Evolutionary conservation across 2,888 invertebrate species (phyloP).

Genomic region (Oligia strigilis): DNA sequence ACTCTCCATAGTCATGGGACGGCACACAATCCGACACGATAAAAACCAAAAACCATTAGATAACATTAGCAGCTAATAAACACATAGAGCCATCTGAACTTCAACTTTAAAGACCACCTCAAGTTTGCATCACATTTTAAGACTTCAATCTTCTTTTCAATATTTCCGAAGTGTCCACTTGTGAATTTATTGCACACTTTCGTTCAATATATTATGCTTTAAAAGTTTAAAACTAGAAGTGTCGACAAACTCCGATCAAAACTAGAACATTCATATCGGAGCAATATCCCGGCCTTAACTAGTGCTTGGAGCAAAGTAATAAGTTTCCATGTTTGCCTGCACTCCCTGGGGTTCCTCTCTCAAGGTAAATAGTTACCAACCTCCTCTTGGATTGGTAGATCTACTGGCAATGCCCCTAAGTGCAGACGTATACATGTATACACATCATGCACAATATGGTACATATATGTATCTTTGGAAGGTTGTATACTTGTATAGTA

Average conservation of each 20-base stretch:
- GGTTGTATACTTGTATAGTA: not conserved
- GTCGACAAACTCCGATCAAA: not conserved
- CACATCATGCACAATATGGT: no score
- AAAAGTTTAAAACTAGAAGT: slow-evolving; percentile 11
- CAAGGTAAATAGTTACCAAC: slow-evolving; percentile 13
- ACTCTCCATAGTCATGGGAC: not conserved
- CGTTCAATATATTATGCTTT: not conserved
- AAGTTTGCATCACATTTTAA: not conserved
- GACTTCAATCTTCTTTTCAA: not conserved
- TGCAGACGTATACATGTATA: not conserved
- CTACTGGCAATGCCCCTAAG: not conserved
- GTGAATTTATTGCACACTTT: not conserved
- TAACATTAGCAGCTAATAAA: not conserved
- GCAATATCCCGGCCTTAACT: slow-evolving; percentile 42
- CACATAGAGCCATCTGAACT: not conserved
- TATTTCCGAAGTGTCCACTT: not conserved
- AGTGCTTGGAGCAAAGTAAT: slow-evolving; percentile 24
- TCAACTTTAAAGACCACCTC: not conserved
- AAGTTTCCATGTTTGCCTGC: slow-evolving; percentile 35
- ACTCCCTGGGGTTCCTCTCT: not conserved
- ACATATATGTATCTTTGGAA: not conserved
- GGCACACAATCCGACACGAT: no score
- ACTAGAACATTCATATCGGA: slow-evolving; percentile 25
- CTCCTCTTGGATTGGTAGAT: slow-evolving; percentile 7
- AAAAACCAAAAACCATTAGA: not conserved